These are phyloP conservation scores for Eupristina koningsbergeri DNA, from an alignment of 1,140 invertebrate genomes.

Conservation along the genomic window DNA sequence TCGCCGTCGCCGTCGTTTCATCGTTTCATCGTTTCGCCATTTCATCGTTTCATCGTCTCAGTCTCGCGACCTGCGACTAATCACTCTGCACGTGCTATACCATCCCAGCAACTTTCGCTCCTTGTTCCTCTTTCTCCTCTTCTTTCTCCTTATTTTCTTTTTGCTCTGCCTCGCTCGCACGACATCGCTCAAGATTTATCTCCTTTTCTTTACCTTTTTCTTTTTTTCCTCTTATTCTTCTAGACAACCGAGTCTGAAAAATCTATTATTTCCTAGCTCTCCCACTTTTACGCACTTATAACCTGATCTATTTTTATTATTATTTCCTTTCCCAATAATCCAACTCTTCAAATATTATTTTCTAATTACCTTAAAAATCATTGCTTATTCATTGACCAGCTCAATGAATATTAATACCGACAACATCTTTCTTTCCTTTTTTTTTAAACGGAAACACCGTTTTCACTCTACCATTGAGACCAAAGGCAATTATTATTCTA, in stretches of 20 bases:
- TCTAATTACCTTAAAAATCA: neutral
- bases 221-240: slow-evolving; percentile 19
- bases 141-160: neutral
- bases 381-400: too few species aligned
- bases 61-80: neutral
- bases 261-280: slow-evolving; percentile 22
- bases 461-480: neutral
- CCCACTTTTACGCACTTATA: neutral
- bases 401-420: too few species aligned
- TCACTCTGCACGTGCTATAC: neutral
- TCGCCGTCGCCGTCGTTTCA: neutral
- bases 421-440: too few species aligned
- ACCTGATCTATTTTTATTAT: slow-evolving; percentile 3
- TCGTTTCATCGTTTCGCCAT: slow-evolving; percentile 8
- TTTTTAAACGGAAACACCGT: too few species aligned
- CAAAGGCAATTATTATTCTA: neutral
- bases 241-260: slow-evolving; percentile 16
- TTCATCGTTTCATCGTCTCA: slow-evolving; percentile 5
- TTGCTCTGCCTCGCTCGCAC: neutral
- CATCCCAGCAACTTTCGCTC: neutral
- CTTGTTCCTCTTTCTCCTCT: neutral
- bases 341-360: neutral
- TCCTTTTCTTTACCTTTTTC: neutral
- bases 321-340: neutral
- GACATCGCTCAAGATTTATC: slow-evolving; percentile 20